These are phyloP conservation scores for Malurus alboscapulatus DNA, from an alignment of 2,113 vertebrate species.

Conservation along the genomic window DNA sequence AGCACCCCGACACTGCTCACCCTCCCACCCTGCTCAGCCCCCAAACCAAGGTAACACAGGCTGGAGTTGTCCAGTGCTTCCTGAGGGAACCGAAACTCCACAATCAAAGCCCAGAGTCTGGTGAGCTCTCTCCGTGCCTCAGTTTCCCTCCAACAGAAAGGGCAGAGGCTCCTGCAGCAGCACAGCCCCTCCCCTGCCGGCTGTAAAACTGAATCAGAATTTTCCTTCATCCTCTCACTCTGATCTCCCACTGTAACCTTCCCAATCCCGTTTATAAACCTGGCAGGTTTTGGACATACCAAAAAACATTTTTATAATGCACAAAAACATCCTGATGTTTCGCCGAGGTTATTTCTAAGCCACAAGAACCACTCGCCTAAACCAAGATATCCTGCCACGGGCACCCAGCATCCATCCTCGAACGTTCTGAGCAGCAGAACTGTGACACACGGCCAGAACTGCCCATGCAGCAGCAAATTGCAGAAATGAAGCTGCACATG, in stretches of 20 bases:
- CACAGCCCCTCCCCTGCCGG: rapidly evolving
- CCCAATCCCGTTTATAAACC: neutral
- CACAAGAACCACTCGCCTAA: conserved; percentile 42
- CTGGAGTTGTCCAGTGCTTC: neutral
- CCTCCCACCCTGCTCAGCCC: neutral
- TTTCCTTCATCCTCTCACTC: neutral
- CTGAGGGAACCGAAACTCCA: neutral
- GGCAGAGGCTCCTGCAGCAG: neutral
- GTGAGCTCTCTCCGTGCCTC: neutral
- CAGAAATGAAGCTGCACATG: neutral
- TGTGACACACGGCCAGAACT: neutral
- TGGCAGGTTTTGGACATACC: neutral
- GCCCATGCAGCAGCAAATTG: neutral
- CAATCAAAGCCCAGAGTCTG: neutral
- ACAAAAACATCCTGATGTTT: neutral
- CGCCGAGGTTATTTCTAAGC: neutral
- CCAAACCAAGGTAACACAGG: rapidly evolving
- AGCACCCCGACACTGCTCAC: neutral
- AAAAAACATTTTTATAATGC: neutral
- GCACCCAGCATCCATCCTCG: neutral
- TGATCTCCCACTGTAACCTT: neutral
- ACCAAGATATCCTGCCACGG: conserved; percentile 18
- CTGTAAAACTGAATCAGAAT: neutral
- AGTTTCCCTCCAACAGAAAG: neutral
- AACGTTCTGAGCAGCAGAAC: neutral